Conservation (phyloP, 1,140 invertebrate species). For the Octopus bimaculoides region DNA sequence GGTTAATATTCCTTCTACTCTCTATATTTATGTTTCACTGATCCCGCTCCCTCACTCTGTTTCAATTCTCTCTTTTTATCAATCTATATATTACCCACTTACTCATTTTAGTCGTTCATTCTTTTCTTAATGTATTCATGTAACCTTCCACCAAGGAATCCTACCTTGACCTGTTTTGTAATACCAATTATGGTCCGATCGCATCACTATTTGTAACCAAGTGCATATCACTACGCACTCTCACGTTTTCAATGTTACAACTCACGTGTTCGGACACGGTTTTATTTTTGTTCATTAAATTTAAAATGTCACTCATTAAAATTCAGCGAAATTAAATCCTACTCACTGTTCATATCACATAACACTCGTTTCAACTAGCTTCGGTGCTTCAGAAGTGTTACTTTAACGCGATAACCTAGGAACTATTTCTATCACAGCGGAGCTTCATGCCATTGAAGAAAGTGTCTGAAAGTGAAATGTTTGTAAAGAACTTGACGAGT, state of each 20-base stretch:
- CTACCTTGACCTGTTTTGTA: constrained; percentile 8
- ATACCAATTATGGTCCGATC: not conserved
- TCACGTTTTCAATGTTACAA: constrained; percentile 10
- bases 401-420: not conserved
- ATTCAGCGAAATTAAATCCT: not conserved
- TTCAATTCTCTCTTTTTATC: no score
- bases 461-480: not conserved
- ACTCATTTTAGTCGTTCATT: no score
- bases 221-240: not conserved
- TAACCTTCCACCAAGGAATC: not conserved
- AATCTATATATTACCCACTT: no score
- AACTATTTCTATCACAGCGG: not conserved
- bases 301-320: not conserved
- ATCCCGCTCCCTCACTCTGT: no score
- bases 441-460: not conserved
- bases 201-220: not conserved
- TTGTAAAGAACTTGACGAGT: not conserved
- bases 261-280: not conserved
- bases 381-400: not conserved
- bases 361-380: not conserved
- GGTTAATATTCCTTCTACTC: no score
- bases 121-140: no score
- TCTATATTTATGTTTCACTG: no score
- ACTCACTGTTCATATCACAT: not conserved
- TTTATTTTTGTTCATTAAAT: constrained; percentile 1